Percentiles rank a stretch among this genome's conserved stretches.
Evolutionary conservation across 2,797 vertebrate species (phyloP).

Genomic region (Cyprinella venusta): DNA sequence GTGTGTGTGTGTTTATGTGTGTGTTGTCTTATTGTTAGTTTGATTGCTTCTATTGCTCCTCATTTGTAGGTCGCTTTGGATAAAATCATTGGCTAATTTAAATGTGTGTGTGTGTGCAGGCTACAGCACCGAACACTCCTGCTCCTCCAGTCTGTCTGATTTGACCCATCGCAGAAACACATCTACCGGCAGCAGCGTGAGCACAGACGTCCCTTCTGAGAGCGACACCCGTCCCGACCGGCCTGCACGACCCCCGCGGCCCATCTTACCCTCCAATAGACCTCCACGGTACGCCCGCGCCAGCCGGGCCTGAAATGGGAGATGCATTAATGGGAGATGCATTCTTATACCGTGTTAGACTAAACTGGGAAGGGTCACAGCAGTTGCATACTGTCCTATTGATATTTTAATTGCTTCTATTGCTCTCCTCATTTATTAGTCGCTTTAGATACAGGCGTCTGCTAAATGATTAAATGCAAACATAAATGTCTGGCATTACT

Average conservation of each 20-base stretch:
- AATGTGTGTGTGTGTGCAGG: conserved; percentile 71
- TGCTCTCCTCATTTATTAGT: too few species aligned
- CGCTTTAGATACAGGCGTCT: too few species aligned
- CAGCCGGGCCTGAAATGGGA: neutral
- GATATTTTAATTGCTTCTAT: too few species aligned
- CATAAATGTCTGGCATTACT: neutral
- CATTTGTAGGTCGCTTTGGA: too few species aligned
- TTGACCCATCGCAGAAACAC: conserved; percentile 92
- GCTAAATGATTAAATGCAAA: too few species aligned
- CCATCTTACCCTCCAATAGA: conserved; percentile 81
- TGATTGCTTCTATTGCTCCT: too few species aligned
- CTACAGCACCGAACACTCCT: conserved; percentile 95
- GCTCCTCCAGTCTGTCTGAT: conserved; percentile 94
- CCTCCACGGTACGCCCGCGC: conserved; percentile 77
- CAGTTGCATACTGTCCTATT: too few species aligned
- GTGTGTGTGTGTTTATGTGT: neutral
- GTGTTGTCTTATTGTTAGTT: too few species aligned
- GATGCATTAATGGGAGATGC: too few species aligned
- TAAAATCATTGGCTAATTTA: too few species aligned
- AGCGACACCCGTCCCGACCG: conserved; percentile 86
- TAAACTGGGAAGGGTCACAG: too few species aligned
- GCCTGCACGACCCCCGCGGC: conserved; percentile 86
- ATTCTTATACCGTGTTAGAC: too few species aligned
- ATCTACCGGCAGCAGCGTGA: conserved; percentile 92
- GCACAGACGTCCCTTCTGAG: conserved; percentile 78